A percentile compares a stretch with the other conserved stretches of the same genome.
These are phyloP conservation scores for Felis chaus DNA, from an alignment of 2,113 vertebrate species.

Conservation along the genomic window DNA sequence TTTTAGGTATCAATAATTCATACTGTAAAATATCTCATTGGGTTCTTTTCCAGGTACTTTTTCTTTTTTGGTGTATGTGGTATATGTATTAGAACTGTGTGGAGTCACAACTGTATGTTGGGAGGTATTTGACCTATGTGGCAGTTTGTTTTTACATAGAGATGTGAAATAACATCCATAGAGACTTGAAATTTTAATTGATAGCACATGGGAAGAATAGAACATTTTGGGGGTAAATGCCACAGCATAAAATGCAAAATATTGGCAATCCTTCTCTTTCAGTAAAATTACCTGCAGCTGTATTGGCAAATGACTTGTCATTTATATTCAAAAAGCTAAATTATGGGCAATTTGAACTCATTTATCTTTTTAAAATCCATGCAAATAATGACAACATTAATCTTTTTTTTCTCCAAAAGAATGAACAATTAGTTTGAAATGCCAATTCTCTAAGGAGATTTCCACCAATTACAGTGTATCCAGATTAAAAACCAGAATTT, in stretches of 20 bases:
- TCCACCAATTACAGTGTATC: background rate
- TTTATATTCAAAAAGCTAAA: conserved; percentile 71
- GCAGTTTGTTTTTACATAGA: background rate
- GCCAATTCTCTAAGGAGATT: background rate
- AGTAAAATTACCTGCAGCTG: conserved; percentile 73
- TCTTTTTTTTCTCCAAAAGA: background rate
- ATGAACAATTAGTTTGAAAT: conserved; percentile 54
- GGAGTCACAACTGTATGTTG: background rate
- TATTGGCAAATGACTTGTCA: conserved; percentile 67
- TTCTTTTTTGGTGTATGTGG: background rate
- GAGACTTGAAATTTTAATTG: background rate
- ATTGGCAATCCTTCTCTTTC: conserved; percentile 64
- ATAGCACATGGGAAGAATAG: background rate
- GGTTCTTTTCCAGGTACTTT: background rate
- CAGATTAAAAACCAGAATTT: conserved; percentile 46
- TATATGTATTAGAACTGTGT: background rate
- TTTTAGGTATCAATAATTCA: background rate
- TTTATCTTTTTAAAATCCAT: conserved; percentile 67
- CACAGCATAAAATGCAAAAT: conserved; percentile 55
- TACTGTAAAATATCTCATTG: background rate
- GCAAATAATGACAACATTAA: conserved; percentile 65
- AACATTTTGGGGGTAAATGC: conserved; percentile 3
- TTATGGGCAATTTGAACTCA: conserved; percentile 66
- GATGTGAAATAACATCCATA: background rate
- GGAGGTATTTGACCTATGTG: background rate